These are phyloP conservation scores for Gephyroberyx darwinii DNA, from an alignment of 2,797 vertebrate genomes.

Conservation along the genomic window DNA sequence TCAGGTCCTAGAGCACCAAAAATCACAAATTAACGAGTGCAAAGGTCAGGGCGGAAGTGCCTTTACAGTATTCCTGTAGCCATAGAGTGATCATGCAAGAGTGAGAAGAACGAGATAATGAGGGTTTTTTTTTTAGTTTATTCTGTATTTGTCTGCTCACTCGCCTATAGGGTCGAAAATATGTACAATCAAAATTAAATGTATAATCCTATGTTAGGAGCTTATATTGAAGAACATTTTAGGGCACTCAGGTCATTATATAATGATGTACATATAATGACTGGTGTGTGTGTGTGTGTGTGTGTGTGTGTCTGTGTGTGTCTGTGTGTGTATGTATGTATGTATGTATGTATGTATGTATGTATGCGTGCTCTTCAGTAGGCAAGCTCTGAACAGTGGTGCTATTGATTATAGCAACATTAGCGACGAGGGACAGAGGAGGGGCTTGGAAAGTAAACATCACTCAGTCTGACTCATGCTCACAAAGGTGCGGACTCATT, in stretches of 20 bases:
- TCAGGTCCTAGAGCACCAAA: too few species aligned
- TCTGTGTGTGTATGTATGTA: too few species aligned
- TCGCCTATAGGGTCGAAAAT: not conserved
- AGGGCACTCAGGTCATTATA: not conserved
- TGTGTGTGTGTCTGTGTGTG: too few species aligned
- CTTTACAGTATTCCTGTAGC: too few species aligned
- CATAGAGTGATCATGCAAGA: too few species aligned
- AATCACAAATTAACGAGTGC: too few species aligned
- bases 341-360: not conserved
- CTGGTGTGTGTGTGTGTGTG: not conserved
- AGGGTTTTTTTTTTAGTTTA: too few species aligned
- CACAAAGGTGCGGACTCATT: constrained; percentile 39
- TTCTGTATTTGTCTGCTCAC: too few species aligned
- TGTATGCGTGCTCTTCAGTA: constrained; percentile 26
- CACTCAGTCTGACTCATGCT: constrained; percentile 57
- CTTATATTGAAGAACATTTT: not conserved
- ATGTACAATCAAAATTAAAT: not conserved
- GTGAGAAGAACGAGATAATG: too few species aligned
- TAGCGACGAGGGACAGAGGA: constrained; percentile 30
- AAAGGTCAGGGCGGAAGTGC: too few species aligned
- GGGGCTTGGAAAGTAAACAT: constrained; percentile 54
- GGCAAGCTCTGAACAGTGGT: constrained; percentile 45
- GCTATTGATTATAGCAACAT: constrained; percentile 51
- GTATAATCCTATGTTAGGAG: not conserved
- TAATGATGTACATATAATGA: not conserved